Percentiles rank a stretch among this genome's conserved stretches.
phyloP scores from a whole-genome alignment of 2,113 vertebrate species.

The rat (Rattus norvegicus) region GRCr8 NC_086019.1:99111001-99111500 shows the following conservation, averaged over 20 bases:
- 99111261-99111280: rapidly evolving
- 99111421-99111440: neutral
- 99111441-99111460: neutral
- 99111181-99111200: rapidly evolving
- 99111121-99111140: no score
- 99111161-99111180: neutral
- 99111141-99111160: neutral
- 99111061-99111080: neutral
- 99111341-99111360: neutral
- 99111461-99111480: neutral
- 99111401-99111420: neutral
- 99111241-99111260: neutral
- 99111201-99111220: neutral
- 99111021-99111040: neutral
- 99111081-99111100: no score
- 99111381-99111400: neutral
- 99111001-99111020: neutral
- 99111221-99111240: neutral
- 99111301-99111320: neutral
- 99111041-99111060: no score
- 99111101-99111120: no score
- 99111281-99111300: neutral
- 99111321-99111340: neutral
- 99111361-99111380: neutral
- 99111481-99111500: neutral